Conservation (phyloP, 2,888 invertebrate species). For the Drepana falcataria region DNA sequence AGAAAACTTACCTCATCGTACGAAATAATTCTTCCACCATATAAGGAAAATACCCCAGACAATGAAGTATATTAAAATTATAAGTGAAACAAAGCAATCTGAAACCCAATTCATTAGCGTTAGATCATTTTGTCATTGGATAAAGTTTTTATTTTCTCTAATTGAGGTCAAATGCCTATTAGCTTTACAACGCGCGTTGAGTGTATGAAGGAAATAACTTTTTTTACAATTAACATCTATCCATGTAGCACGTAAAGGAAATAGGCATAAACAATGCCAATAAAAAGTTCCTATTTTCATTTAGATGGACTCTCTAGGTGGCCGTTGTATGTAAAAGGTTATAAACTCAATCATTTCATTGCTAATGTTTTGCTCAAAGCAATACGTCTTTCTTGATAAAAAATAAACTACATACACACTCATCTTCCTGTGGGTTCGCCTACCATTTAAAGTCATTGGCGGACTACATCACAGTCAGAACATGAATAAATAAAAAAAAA, state of each 20-base stretch:
- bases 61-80: slow-evolving; percentile 26
- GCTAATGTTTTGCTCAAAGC: no score
- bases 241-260: not conserved
- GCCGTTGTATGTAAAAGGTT: not conserved
- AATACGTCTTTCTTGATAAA: no score
- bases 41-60: slow-evolving; percentile 13
- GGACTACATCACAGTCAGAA: no score
- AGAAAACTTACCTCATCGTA: no score
- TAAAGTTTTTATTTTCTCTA: slow-evolving; percentile 58
- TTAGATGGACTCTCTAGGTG: not conserved
- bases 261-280: not conserved
- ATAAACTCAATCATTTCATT: no score
- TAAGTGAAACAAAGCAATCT: slow-evolving; percentile 28
- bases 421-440: no score
- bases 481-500: no score
- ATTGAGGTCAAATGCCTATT: slow-evolving; percentile 64
- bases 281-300: not conserved
- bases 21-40: no score
- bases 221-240: slow-evolving; percentile 13
- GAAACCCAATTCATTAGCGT: slow-evolving; percentile 51
- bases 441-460: no score
- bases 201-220: slow-evolving; percentile 41
- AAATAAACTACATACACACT: no score
- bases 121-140: slow-evolving; percentile 67
- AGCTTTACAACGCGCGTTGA: slow-evolving; percentile 45